Conservation (phyloP, 2,888 invertebrate genomes). For the Fabriciana adippe region DNA sequence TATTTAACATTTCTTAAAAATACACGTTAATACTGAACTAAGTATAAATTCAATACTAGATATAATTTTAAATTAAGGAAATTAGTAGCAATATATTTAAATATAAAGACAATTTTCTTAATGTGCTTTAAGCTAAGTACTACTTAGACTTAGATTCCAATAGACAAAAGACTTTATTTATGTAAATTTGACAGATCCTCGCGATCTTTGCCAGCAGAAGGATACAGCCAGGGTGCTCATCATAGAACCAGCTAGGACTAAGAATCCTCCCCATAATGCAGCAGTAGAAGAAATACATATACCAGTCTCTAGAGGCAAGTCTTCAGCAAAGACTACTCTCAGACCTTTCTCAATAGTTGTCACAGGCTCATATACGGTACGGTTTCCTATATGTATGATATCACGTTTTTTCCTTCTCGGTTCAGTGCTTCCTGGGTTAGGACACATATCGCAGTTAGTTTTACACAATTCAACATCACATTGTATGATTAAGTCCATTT, state of each 20-base stretch:
- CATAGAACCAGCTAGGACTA: slow-evolving; percentile 83
- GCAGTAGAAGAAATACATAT: slow-evolving; percentile 85
- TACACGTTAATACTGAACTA: slow-evolving; percentile 12
- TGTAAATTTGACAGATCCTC: slow-evolving; percentile 60
- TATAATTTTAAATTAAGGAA: too few species aligned
- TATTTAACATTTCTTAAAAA: neutral
- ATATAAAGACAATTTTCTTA: too few species aligned
- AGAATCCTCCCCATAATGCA: slow-evolving; percentile 83
- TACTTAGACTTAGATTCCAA: neutral
- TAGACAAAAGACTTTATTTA: slow-evolving; percentile 41
- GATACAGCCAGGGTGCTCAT: slow-evolving; percentile 75
- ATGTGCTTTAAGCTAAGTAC: neutral
- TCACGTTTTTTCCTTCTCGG: slow-evolving; percentile 74
- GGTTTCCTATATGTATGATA: slow-evolving; percentile 70
- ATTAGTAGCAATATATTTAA: too few species aligned
- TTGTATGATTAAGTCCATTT: slow-evolving; percentile 91
- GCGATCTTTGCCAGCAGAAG: slow-evolving; percentile 69
- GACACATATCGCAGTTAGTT: slow-evolving; percentile 88
- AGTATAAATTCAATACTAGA: slow-evolving; percentile 5
- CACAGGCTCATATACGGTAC: slow-evolving; percentile 77
- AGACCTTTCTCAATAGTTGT: slow-evolving; percentile 85
- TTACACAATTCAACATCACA: slow-evolving; percentile 92
- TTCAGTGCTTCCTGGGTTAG: slow-evolving; percentile 84
- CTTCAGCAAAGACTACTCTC: slow-evolving; percentile 86
- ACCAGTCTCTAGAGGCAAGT: slow-evolving; percentile 74